Evolutionary conservation across 2,113 vertebrate genomes (phyloP), one percentile per base, ranked within the genome.

Genomic region (Spea multiplicata): DNA sequence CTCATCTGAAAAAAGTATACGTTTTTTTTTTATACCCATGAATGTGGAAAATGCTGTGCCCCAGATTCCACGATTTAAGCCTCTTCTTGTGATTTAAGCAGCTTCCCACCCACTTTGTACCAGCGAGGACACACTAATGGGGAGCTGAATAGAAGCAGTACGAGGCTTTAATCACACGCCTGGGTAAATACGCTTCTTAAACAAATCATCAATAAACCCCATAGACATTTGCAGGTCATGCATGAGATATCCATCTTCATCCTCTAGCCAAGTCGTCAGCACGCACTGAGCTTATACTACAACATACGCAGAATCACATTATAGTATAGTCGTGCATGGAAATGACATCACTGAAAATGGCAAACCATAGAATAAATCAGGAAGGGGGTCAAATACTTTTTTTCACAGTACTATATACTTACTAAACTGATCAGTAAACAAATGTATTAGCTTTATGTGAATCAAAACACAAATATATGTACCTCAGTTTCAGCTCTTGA

Each of bases 181-280:
- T 73, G 44, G 59, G 44, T 79, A 73, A 79, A 66, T 79, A 67
- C 46, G 62, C 77, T 73, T 44, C 62, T 79, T 73, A 73, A 71
- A 79, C 49, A 73, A 73, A 48, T 47, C 68, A 66, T 71, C 61
- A 79, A 79, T 73, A 72, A 45, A 73, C 73, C 52, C 70, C 77
- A 67, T 62, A 73, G 77, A 65, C 44, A 48, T 66, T 30, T 48
- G 49, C 70, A 48, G 77, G 70, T 73, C 77, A 73, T 55, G 62
- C 76, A 78, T 72, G 69, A 72, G 59, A 78, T 45, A 55, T 66
- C 50, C 9, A 10, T 52, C 6, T 52, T 10, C 9, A 10, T 52
- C 6, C 9, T 52, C 6, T 10, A 52, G 44, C 71, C 45, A 46
- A 65, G 14, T 64, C 47, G 3, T 12, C 45, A n/a, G 8, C 49